These are phyloP conservation scores for Hippocampus guttulatus DNA, from an alignment of 2,113 vertebrate genomes.

Conservation along the genomic window DNA sequence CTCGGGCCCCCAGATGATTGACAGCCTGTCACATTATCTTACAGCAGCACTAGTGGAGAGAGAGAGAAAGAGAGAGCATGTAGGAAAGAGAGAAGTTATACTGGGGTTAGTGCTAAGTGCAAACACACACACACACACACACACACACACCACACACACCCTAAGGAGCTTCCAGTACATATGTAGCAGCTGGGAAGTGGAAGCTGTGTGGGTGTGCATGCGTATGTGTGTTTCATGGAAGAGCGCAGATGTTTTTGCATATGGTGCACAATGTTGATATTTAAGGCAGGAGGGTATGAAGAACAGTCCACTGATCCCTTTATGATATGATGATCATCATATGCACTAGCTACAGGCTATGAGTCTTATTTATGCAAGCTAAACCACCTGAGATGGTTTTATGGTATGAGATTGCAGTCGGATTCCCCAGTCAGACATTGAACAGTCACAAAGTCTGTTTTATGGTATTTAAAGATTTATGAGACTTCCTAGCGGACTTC, in stretches of 20 bases:
- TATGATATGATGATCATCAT: conserved; percentile 33
- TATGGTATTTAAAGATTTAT: no score
- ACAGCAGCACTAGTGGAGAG: conserved; percentile 52
- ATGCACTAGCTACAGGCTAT: conserved; percentile 21
- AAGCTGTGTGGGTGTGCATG: background rate
- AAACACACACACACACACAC: conserved; percentile 31
- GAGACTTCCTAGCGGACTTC: no score
- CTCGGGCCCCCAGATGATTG: conserved; percentile 59
- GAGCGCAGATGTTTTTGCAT: conserved; percentile 66
- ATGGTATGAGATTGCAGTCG: no score
- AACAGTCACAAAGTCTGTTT: no score
- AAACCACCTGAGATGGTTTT: no score
- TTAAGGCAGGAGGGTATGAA: conserved; percentile 46
- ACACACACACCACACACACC: conserved; percentile 33
- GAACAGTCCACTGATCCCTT: conserved; percentile 33
- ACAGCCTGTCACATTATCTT: conserved; percentile 66
- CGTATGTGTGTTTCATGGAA: conserved; percentile 34
- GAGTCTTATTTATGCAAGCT: background rate
- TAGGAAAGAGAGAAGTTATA: conserved; percentile 31
- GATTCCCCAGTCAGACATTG: background rate
- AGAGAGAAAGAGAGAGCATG: conserved; percentile 37
- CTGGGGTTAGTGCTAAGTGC: conserved; percentile 44
- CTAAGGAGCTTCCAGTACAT: conserved; percentile 44
- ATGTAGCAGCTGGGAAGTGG: conserved; percentile 36
- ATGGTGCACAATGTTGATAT: conserved; percentile 47